Conservation (phyloP, 2,797 vertebrate species). For the Sebastes flavidus region DNA sequence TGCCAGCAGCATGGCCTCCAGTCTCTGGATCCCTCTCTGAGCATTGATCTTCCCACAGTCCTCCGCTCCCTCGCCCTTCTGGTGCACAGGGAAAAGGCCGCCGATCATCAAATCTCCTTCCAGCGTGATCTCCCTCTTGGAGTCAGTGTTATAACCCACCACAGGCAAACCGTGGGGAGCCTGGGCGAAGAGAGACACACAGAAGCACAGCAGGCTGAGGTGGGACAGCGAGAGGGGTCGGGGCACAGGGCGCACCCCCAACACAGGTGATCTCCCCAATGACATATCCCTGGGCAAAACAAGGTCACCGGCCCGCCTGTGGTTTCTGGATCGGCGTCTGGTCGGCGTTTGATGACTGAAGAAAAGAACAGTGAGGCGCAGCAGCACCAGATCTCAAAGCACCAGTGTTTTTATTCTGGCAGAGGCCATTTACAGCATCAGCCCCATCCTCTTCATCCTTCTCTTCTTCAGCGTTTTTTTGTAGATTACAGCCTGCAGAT, state of each 20-base stretch:
- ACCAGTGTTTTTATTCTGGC: constrained; percentile 70
- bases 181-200: constrained; percentile 74
- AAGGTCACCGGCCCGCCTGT: constrained; percentile 51
- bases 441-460: constrained; percentile 56
- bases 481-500: constrained; percentile 81
- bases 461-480: constrained; percentile 53
- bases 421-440: constrained; percentile 74
- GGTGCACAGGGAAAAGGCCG: constrained; percentile 95
- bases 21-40: constrained; percentile 95
- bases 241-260: constrained; percentile 66
- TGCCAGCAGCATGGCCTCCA: constrained; percentile 98
- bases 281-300: constrained; percentile 72
- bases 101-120: constrained; percentile 97
- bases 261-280: constrained; percentile 68
- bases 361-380: constrained; percentile 49
- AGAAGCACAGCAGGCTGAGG: constrained; percentile 69
- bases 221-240: constrained; percentile 66
- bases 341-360: constrained; percentile 44
- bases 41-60: constrained; percentile 97
- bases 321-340: constrained; percentile 39
- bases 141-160: constrained; percentile 78
- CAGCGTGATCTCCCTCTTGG: constrained; percentile 93
- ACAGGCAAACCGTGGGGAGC: constrained; percentile 72
- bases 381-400: constrained; percentile 70
- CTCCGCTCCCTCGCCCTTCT: constrained; percentile 91